Conservation (phyloP, 1,140 invertebrate species). For the Lucilia cuprina region DNA sequence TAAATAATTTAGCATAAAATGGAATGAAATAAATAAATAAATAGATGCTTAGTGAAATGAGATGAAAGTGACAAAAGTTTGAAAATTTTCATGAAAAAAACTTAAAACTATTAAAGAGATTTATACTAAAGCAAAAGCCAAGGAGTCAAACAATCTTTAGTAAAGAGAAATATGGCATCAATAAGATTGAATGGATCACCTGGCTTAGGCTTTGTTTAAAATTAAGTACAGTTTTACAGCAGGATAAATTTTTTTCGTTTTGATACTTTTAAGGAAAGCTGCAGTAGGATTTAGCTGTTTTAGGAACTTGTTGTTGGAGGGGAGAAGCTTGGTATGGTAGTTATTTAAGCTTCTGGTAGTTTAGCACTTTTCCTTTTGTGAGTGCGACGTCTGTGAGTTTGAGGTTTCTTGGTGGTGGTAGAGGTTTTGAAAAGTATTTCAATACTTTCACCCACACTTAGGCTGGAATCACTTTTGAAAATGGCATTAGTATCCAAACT, state of each 20-base stretch:
- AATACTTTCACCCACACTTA: conserved; percentile 16
- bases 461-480: neutral
- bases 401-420: neutral
- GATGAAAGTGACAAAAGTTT: neutral
- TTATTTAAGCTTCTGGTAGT: neutral
- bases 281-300: neutral
- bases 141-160: too few relatives aligned
- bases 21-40: neutral
- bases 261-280: neutral
- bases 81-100: neutral
- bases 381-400: neutral
- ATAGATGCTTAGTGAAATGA: neutral
- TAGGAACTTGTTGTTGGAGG: neutral
- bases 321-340: neutral
- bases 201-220: neutral
- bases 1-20: neutral
- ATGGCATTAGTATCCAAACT: neutral
- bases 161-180: too few relatives aligned
- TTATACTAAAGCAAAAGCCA: too few relatives aligned
- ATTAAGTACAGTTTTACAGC: neutral
- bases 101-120: too few relatives aligned
- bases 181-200: too few relatives aligned
- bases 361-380: neutral
- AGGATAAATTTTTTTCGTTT: too few relatives aligned
- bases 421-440: neutral